phyloP scores from a whole-genome alignment of 2,888 invertebrate genomes.

The Rhamnusium bicolor region DNA sequence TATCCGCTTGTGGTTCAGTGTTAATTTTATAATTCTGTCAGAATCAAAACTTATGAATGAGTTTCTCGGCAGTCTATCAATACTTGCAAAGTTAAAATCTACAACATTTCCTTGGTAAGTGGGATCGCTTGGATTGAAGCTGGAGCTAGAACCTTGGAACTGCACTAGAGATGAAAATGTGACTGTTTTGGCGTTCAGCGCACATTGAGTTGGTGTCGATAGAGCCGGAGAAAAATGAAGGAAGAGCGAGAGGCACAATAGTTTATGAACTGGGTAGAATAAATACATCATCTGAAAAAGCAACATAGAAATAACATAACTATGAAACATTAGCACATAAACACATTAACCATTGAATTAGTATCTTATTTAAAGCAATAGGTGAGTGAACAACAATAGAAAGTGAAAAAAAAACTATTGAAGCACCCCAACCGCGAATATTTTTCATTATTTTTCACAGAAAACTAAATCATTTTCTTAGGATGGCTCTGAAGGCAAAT shows the following conservation, averaged over 20 bases:
- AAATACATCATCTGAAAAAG: neutral
- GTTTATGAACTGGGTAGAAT: neutral
- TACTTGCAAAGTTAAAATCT: constrained; percentile 45
- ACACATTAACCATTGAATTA: neutral
- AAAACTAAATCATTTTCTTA: too few species aligned
- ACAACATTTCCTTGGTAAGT: constrained; percentile 58
- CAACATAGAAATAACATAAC: too few species aligned
- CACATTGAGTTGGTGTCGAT: constrained; percentile 9
- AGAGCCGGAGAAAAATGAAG: neutral
- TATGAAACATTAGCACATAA: neutral
- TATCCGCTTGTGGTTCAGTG: constrained; percentile 57
- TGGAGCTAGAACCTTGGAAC: constrained; percentile 57
- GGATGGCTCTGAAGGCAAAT: too few species aligned
- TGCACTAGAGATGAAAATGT: constrained; percentile 55
- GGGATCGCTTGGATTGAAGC: constrained; percentile 52
- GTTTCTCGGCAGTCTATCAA: constrained; percentile 55
- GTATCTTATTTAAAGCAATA: neutral
- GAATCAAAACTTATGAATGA: constrained; percentile 59
- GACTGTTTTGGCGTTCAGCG: constrained; percentile 36
- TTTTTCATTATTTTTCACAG: too few species aligned
- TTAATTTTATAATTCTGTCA: constrained; percentile 54
- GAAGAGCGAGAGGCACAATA: neutral
- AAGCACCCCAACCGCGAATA: too few species aligned
- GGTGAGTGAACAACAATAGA: too few species aligned
- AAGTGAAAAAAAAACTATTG: too few species aligned